phyloP scores from a whole-genome alignment of 2,113 vertebrate genomes.

The Pithys albifrons region DNA sequence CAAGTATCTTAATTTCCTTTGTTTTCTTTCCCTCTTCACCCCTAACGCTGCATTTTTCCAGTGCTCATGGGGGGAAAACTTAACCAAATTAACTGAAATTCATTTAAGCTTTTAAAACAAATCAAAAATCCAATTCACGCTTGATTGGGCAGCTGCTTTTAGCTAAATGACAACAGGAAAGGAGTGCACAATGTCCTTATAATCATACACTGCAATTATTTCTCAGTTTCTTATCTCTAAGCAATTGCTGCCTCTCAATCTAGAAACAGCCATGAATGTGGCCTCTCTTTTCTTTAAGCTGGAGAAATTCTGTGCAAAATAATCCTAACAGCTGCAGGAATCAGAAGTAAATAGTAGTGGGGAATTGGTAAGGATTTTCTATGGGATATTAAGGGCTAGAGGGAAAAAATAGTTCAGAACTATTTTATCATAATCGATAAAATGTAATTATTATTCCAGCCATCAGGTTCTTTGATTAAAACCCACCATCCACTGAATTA shows the following conservation, averaged over 20 bases:
- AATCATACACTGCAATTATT: not conserved
- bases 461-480: not conserved
- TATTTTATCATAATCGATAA: too few relatives aligned
- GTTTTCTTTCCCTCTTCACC: not conserved
- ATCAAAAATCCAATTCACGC: not conserved
- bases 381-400: not conserved
- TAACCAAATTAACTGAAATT: not conserved
- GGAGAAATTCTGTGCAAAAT: not conserved
- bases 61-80: not conserved
- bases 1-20: not conserved
- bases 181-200: not conserved
- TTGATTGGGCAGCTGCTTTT: not conserved
- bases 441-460: not conserved
- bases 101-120: not conserved
- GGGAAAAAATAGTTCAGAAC: not conserved
- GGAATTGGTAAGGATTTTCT: not conserved
- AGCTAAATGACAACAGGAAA: not conserved
- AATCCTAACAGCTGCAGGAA: not conserved
- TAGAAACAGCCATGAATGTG: not conserved
- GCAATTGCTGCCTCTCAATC: not conserved
- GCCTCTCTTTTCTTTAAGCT: not conserved
- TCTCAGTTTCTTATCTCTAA: not conserved
- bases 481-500: not conserved
- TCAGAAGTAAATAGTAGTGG: not conserved
- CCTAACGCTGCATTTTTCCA: not conserved